Percentiles rank a stretch among this genome's conserved stretches.
phyloP scores from a whole-genome alignment of 2,888 invertebrate genomes.

The Leucoma salicis region DNA sequence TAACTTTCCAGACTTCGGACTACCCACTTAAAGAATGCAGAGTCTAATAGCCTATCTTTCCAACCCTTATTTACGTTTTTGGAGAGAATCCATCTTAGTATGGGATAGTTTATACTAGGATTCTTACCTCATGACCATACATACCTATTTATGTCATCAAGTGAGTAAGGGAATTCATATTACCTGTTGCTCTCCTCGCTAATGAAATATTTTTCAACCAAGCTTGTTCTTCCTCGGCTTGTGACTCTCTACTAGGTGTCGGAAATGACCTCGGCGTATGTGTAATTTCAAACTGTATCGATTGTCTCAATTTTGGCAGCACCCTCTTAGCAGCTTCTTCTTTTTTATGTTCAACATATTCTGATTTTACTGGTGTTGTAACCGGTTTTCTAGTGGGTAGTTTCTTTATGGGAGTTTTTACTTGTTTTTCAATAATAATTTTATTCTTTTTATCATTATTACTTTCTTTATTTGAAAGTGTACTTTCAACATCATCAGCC shows the following conservation, averaged over 20 bases:
- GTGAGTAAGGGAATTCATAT: no score
- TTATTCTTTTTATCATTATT: background rate
- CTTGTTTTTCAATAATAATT: background rate
- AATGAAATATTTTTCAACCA: slow-evolving; percentile 91
- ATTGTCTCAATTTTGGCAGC: slow-evolving; percentile 81
- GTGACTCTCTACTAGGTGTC: slow-evolving; percentile 90
- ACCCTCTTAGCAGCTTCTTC: slow-evolving; percentile 58
- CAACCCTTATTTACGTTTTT: no score
- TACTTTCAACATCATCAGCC: background rate
- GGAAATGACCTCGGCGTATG: slow-evolving; percentile 91
- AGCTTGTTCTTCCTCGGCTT: slow-evolving; percentile 86
- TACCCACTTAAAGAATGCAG: no score
- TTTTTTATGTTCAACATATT: slow-evolving; percentile 63
- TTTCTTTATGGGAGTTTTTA: slow-evolving; percentile 4
- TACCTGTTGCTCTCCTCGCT: slow-evolving; percentile 84
- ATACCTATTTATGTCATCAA: no score
- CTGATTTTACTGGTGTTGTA: slow-evolving; percentile 53
- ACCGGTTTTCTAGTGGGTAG: slow-evolving; percentile 19
- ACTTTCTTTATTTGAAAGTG: background rate
- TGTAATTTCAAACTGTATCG: slow-evolving; percentile 82
- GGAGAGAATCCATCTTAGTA: no score
- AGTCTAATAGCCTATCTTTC: no score
- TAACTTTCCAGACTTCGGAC: no score
- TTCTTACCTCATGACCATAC: no score
- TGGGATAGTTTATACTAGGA: no score